These are phyloP conservation scores for Xenopus laevis DNA, from an alignment of 2,113 vertebrate species.

Conservation along the genomic window DNA sequence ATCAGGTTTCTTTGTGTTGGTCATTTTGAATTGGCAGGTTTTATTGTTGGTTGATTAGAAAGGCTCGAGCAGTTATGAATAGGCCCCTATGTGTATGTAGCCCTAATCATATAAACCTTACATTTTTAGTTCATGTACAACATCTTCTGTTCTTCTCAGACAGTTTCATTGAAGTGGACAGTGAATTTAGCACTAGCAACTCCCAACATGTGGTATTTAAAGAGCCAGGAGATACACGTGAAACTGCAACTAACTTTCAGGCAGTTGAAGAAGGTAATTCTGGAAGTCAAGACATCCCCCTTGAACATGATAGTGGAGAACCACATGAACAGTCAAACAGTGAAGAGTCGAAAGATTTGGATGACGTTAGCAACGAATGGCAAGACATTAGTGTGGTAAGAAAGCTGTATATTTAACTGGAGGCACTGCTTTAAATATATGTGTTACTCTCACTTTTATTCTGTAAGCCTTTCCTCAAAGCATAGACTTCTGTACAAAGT, in stretches of 20 bases:
- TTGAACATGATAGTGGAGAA: background rate
- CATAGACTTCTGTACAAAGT: too few relatives aligned
- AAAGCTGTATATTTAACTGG: background rate
- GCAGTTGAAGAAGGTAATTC: background rate
- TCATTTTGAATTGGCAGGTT: too few relatives aligned
- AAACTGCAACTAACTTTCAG: background rate
- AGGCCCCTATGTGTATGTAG: too few relatives aligned
- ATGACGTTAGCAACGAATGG: conserved; percentile 68
- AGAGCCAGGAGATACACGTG: conserved; percentile 3
- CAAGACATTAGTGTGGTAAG: conserved; percentile 78
- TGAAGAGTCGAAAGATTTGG: conserved; percentile 40
- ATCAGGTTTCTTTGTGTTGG: too few relatives aligned
- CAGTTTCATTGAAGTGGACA: conserved; percentile 71
- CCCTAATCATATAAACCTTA: too few relatives aligned
- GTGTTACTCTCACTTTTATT: too few relatives aligned
- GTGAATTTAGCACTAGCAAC: conserved; percentile 44
- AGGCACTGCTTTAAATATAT: too few relatives aligned
- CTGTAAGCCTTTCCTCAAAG: too few relatives aligned
- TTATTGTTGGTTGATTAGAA: too few relatives aligned
- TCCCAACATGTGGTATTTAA: conserved; percentile 13
- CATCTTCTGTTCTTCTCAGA: conserved; percentile 49
- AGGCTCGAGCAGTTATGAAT: too few relatives aligned
- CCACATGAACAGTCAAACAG: too few relatives aligned
- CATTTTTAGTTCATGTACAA: background rate
- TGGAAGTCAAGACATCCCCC: background rate